Conservation (phyloP, 2,888 invertebrate species). For the Cosmia pyralina region DNA sequence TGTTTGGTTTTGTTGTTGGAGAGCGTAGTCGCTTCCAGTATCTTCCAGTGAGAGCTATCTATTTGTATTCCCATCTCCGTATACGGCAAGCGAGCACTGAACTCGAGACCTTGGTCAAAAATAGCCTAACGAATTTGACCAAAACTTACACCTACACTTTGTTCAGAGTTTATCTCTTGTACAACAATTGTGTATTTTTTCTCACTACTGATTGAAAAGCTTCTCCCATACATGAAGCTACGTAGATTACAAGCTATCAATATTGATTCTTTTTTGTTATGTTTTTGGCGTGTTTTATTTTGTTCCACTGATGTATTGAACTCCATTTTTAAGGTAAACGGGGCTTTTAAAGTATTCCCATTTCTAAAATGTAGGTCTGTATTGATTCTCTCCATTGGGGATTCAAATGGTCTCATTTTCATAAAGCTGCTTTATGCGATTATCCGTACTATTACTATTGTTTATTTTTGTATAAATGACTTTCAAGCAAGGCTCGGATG, state of each 20-base stretch:
- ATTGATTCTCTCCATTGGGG: slow-evolving; percentile 10
- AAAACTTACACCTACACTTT: slow-evolving; percentile 79
- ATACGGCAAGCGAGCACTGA: slow-evolving; percentile 80
- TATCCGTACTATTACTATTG: no score
- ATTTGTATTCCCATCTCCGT: slow-evolving; percentile 66
- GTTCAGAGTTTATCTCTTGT: slow-evolving; percentile 78
- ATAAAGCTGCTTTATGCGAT: background rate
- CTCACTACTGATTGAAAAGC: slow-evolving; percentile 36
- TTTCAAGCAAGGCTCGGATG: no score
- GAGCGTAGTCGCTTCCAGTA: slow-evolving; percentile 13
- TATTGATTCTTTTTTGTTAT: slow-evolving; percentile 15
- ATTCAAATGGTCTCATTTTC: no score
- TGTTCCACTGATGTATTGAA: slow-evolving; percentile 23
- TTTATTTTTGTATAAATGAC: no score
- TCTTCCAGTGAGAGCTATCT: slow-evolving; percentile 48
- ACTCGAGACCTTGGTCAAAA: slow-evolving; percentile 82
- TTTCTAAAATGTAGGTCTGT: slow-evolving; percentile 16
- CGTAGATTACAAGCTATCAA: slow-evolving; percentile 9
- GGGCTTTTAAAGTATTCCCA: slow-evolving; percentile 14
- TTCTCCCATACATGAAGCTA: slow-evolving; percentile 31
- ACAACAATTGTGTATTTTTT: slow-evolving; percentile 62
- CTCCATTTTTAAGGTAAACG: slow-evolving; percentile 17
- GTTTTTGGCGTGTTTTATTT: slow-evolving; percentile 11
- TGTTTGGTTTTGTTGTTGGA: background rate
- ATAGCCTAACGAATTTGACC: slow-evolving; percentile 83